Evolutionary conservation across 2,888 invertebrate genomes (phyloP), one percentile per base, ranked within the genome.

Genomic region (Bembecia ichneumoniformis): DNA sequence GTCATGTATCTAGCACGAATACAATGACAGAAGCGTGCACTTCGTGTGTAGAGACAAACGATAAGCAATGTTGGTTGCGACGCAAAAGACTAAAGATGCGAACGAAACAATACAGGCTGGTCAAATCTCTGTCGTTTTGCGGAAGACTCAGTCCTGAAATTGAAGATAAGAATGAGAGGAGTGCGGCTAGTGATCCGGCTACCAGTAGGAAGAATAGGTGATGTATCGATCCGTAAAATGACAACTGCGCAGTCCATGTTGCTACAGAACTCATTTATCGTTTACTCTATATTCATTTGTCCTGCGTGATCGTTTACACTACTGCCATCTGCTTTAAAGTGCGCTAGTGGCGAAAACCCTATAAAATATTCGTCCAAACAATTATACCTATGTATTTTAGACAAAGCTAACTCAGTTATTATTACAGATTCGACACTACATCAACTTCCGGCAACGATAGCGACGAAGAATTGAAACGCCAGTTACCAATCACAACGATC

Each of bases 111-210:
- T 86, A 88, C 53, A 79, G 89, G 40, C 72, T 93, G 47, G 90
- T 93, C 14, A 94, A 94, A 78, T 93, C 93, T 0, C 91, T 92
- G 43, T 93, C 93, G 5, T 93, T 93, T 78, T 92, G 93, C 49
- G 92, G 92, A 13, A 88, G 90, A 52, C 79, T 89, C 50, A 87
- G 87, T 47, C 82, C 88, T 1, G 88, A 90, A 59, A 86, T 89
- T 28, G 90, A 90, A 58, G 88, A 88, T 58, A 90, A 83, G 59
- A 82, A 80, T 53, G 90, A 89, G 53, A 76, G 91, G 51, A 90
- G 89, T 57, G 89, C 90, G 0, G 90, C 89, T 7, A 91, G 91
- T 59, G 91, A 92, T 62, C 91, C 92, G 0, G 89, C 91, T 51
- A 89, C 90, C 36, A 87, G 87, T 54, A 83, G 89, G 52, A 88